Base-by-base conservation (phyloP, 1,140 invertebrate genomes). In the Drepana arcuata region DNA sequence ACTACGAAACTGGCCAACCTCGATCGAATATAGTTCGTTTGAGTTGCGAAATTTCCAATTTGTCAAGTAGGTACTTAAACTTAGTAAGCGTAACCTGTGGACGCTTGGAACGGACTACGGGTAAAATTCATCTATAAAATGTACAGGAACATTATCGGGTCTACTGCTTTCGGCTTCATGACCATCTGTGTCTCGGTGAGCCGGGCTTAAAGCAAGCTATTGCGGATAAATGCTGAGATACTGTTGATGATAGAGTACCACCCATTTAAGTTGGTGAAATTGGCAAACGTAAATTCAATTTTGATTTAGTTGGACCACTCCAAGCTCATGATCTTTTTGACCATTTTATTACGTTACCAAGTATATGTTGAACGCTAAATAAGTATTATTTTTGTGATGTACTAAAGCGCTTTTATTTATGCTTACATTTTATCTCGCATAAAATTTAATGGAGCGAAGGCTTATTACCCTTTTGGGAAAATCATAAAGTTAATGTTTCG, bases 101-200 rank as follows among this genome's bases (percentile, higher is more conserved):
- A 26, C 41, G 30, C 48, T 48, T 23, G 9, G 30, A 29, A 18
- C 12, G 13, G 32, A 41, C 28, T 28, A 41, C 7, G 30, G 40
- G 26, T 28, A 21, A 36, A 49, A 49, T 43, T 49, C 24, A 16
- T 35, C 46, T 50, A 59, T 50, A 64, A 51, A 57, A 54, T 59
- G 48, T 45, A 28, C 44, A 50, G 48, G 42, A 41, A 61, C 63
- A 63, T 60, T 59, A 58, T 58, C 58, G 51, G 50, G 48, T 41
- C 28, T 41, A 42, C 37, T 39, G 47, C 47, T 35, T n/a, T n/a
- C 31, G 33, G 43, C 48, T 33, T 34, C 25, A 35, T 21, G 14
- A 43, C 36, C 69, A 74, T 60, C 70, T 74, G 70, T 49, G 59
- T 43, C 47, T 37, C 45, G 12, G 32, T 57, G 58, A 58, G 55